Percentiles rank a stretch among this genome's conserved stretches.
Conservation (phyloP, 2,888 invertebrate genomes). For the Lochmaea capreae region DNA sequence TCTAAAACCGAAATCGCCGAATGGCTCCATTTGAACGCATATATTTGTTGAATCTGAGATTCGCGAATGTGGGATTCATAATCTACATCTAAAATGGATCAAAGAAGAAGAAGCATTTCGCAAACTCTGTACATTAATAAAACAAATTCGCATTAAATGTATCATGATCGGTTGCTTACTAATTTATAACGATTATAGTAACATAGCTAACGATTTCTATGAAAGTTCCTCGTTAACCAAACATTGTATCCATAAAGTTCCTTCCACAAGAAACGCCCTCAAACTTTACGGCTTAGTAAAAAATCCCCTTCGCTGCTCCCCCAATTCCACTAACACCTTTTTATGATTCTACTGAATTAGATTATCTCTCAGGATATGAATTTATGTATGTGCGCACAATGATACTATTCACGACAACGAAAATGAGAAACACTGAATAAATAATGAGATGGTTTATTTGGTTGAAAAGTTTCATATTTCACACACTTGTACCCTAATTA, state of each 20-base stretch:
- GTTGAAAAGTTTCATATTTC: conserved; percentile 10
- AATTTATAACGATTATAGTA: too few species aligned
- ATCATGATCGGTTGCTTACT: too few species aligned
- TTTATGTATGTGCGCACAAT: conserved; percentile 35
- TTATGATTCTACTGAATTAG: conserved; percentile 34
- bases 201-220: too few species aligned
- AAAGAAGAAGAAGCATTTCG: too few species aligned
- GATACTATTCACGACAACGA: conserved; percentile 26
- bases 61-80: too few species aligned
- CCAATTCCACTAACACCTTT: conserved; percentile 35
- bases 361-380: conserved; percentile 37
- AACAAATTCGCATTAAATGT: too few species aligned
- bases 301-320: conserved; percentile 25
- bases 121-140: too few species aligned
- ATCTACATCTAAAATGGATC: too few species aligned
- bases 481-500: too few species aligned
- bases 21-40: too few species aligned
- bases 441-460: conserved; percentile 21
- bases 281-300: conserved; percentile 29
- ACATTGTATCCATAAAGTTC: conserved; percentile 26
- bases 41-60: too few species aligned
- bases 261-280: conserved; percentile 17
- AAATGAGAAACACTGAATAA: conserved; percentile 35
- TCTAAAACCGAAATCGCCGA: too few species aligned
- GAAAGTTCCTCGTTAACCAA: conserved; percentile 10